A percentile compares a stretch with the other conserved stretches of the same genome.
Evolutionary conservation across 2,797 vertebrate species (phyloP).

Genomic region (Furcifer pardalis): DNA sequence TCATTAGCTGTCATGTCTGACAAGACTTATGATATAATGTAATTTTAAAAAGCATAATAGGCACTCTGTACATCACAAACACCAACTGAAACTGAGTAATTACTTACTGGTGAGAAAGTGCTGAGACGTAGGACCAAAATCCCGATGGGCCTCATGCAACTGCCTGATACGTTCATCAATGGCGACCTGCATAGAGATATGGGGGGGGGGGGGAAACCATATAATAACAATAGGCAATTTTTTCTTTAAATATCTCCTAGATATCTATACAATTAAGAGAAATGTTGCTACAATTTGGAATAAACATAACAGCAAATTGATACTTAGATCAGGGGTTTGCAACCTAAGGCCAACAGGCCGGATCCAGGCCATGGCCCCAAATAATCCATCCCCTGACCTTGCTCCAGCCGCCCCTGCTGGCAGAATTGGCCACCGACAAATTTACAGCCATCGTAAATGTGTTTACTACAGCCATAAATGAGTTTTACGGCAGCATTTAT

Average conservation of each 20-base stretch:
- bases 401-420: no score
- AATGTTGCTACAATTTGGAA: conserved; percentile 18
- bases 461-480: no score
- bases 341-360: no score
- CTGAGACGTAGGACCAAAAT: conserved; percentile 88
- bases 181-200: conserved; percentile 80
- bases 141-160: conserved; percentile 90
- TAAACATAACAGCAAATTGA: no score
- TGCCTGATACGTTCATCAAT: conserved; percentile 91
- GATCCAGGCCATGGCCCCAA: no score
- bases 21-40: conserved; percentile 33
- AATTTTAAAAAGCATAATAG: conserved; percentile 30
- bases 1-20: not conserved
- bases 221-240: conserved; percentile 44
- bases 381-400: no score
- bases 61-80: conserved; percentile 44
- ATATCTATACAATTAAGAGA: conserved; percentile 35
- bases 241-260: conserved; percentile 17
- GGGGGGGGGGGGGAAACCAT: conserved; percentile 52
- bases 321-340: no score
- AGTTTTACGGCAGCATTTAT: no score
- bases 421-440: no score
- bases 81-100: conserved; percentile 41
- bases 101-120: conserved; percentile 90
- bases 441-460: no score